These are phyloP conservation scores for Notodromas monacha DNA, from an alignment of 2,888 invertebrate genomes.

Conservation along the genomic window DNA sequence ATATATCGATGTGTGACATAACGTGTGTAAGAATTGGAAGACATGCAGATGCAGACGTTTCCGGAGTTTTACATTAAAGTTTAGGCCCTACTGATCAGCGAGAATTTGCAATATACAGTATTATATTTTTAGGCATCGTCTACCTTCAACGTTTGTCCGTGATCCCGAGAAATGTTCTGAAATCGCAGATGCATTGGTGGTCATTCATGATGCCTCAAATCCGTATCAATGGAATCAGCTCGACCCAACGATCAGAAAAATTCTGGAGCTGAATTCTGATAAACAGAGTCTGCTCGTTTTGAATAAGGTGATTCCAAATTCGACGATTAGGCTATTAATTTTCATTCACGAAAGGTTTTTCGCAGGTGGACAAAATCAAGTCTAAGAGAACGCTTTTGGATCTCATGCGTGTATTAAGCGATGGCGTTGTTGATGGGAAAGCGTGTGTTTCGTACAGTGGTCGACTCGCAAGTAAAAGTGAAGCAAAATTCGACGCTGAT, in stretches of 20 bases:
- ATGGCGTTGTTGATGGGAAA: conserved; percentile 15
- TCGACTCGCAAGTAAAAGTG: background rate
- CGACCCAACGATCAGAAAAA: conserved; percentile 30
- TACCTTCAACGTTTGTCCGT: conserved; percentile 24
- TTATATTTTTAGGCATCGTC: conserved; percentile 21
- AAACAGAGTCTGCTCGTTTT: conserved; percentile 35
- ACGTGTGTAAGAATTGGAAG: no score
- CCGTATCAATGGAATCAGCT: conserved; percentile 29
- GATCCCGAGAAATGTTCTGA: conserved; percentile 26
- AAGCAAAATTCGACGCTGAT: no score
- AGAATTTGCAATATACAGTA: no score
- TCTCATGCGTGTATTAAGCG: conserved; percentile 31
- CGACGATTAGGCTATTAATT: no score
- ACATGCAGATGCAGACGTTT: no score
- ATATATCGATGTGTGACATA: no score
- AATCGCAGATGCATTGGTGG: conserved; percentile 44
- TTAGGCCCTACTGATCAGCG: no score
- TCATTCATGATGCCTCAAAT: conserved; percentile 52
- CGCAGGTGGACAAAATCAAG: conserved; percentile 31
- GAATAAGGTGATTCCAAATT: conserved; percentile 35
- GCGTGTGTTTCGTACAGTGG: background rate
- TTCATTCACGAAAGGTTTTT: no score
- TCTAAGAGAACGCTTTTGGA: conserved; percentile 38
- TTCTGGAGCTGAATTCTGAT: conserved; percentile 27
- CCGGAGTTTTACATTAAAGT: no score